Percentiles rank a stretch among this genome's conserved stretches.
Conservation (phyloP, 2,888 invertebrate genomes). For the Chaetogeoica ovagalla region DNA sequence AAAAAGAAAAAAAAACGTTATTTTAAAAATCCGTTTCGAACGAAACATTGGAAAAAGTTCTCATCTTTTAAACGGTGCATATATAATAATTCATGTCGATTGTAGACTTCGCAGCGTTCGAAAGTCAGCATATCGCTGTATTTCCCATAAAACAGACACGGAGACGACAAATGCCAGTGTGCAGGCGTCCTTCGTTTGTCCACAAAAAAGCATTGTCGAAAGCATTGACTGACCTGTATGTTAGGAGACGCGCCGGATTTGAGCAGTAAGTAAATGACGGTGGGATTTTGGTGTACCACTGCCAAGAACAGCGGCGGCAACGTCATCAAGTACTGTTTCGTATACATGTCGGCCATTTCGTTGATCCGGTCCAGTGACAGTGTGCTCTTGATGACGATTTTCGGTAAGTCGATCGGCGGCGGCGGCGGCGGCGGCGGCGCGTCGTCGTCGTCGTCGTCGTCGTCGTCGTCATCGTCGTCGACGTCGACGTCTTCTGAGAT, state of each 20-base stretch:
- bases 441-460: constrained; percentile 53
- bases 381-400: constrained; percentile 57
- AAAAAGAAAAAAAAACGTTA: too few species aligned
- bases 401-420: constrained; percentile 18
- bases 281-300: constrained; percentile 63
- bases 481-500: too few species aligned
- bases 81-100: too few species aligned
- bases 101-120: too few species aligned
- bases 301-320: constrained; percentile 66
- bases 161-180: too few species aligned
- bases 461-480: background rate
- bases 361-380: constrained; percentile 57
- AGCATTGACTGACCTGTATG: constrained; percentile 59
- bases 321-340: constrained; percentile 63
- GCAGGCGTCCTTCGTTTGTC: too few species aligned
- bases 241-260: constrained; percentile 63
- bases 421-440: constrained; percentile 55
- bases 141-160: too few species aligned
- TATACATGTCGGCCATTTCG: constrained; percentile 60
- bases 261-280: constrained; percentile 63
- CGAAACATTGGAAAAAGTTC: too few species aligned
- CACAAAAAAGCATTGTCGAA: too few species aligned
- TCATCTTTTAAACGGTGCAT: too few species aligned
- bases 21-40: too few species aligned
- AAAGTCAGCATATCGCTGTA: too few species aligned